phyloP scores from a whole-genome alignment of 2,797 vertebrate genomes.

The Phrynocephalus vlangalii region DNA sequence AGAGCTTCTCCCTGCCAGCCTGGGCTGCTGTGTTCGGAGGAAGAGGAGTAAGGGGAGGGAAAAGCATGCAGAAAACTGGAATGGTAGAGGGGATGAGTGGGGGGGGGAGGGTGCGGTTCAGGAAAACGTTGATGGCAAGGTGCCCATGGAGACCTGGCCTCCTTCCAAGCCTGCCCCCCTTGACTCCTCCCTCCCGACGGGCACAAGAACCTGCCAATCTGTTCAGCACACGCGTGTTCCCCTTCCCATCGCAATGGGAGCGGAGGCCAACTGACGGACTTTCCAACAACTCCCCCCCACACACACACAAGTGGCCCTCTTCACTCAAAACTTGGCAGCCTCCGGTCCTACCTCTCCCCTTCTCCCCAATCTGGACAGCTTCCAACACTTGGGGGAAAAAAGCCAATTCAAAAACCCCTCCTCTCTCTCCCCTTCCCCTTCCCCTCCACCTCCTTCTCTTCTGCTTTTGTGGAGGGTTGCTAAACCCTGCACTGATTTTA shows the following conservation, averaged over 20 bases:
- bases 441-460: background rate
- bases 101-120: conserved; percentile 9
- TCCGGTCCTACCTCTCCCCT: conserved; percentile 48
- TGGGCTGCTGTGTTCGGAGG: conserved; percentile 46
- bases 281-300: conserved; percentile 67
- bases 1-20: conserved; percentile 70
- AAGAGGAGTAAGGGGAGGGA: conserved; percentile 48
- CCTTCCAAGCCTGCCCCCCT: conserved; percentile 62
- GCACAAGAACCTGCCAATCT: conserved; percentile 73
- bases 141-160: conserved; percentile 73
- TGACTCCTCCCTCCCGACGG: conserved; percentile 60
- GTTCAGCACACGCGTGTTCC: conserved; percentile 48
- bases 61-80: too few species aligned
- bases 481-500: conserved; percentile 75
- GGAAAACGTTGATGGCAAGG: conserved; percentile 65
- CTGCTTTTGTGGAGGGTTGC: conserved; percentile 71
- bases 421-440: too few species aligned
- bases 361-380: conserved; percentile 64
- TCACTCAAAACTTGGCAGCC: conserved; percentile 63
- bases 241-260: conserved; percentile 40
- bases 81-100: background rate
- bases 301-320: conserved; percentile 69
- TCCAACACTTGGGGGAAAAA: conserved; percentile 71
- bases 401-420: conserved; percentile 55
- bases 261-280: conserved; percentile 60